Percentiles rank a stretch among this genome's conserved stretches.
Evolutionary conservation across 1,140 invertebrate genomes (phyloP).

Genomic region (Drosophila pandora): DNA sequence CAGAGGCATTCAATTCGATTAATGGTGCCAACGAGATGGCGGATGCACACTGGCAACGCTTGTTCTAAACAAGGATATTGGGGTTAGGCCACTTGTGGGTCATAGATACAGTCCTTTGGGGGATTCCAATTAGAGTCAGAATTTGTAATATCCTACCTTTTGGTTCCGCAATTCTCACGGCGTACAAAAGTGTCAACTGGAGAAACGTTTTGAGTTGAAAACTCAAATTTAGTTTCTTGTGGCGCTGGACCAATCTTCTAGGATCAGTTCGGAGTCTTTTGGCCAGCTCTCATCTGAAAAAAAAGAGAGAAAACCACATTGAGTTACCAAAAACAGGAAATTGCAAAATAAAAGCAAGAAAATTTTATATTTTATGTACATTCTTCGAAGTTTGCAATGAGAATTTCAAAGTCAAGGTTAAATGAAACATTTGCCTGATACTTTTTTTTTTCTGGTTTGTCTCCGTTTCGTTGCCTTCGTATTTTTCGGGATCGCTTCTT

Average conservation of each 20-base stretch:
- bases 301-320: not conserved
- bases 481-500: constrained; percentile 37
- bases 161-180: constrained; percentile 81
- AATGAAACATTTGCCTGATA: constrained; percentile 57
- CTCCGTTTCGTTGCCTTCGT: constrained; percentile 16
- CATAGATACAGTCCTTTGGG: constrained; percentile 6
- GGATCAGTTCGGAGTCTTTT: constrained; percentile 7
- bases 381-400: constrained; percentile 65
- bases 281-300: constrained; percentile 32
- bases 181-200: constrained; percentile 57
- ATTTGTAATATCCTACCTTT: constrained; percentile 50
- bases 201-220: constrained; percentile 16
- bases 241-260: constrained; percentile 1
- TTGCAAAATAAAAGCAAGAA: constrained; percentile 31
- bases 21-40: constrained; percentile 31
- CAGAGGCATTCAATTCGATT: constrained; percentile 33
- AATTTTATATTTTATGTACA: constrained; percentile 29
- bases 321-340: constrained; percentile 38
- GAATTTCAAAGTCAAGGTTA: constrained; percentile 80
- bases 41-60: constrained; percentile 33
- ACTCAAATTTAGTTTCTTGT: not conserved
- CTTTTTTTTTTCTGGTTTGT: constrained; percentile 16
- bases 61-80: constrained; percentile 12
- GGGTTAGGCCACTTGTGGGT: constrained; percentile 20
- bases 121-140: constrained; percentile 2